Percentiles rank a stretch among this genome's conserved stretches.
phyloP scores from a whole-genome alignment of 2,888 invertebrate species.

The Epinotia demarniana region DNA sequence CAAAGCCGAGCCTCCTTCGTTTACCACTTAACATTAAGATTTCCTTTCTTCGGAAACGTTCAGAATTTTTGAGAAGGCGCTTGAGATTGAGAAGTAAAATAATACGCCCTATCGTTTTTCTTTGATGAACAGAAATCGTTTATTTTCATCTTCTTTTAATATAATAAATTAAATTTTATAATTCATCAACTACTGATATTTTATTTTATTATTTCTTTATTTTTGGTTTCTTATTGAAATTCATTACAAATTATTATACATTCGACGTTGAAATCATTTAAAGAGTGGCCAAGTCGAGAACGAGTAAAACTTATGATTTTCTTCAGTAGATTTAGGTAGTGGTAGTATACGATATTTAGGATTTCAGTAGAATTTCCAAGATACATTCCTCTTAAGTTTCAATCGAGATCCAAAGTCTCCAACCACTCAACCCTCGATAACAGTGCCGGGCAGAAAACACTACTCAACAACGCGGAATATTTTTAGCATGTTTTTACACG shows the following conservation, averaged over 20 bases:
- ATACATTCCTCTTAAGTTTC: background rate
- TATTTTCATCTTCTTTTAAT: background rate
- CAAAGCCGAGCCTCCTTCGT: conserved; percentile 15
- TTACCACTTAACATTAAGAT: conserved; percentile 17
- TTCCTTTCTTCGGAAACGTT: conserved; percentile 14
- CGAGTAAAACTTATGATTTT: background rate
- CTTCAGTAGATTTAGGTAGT: too few species aligned
- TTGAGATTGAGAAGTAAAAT: background rate
- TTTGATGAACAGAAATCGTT: background rate
- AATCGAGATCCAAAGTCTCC: background rate
- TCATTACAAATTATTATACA: too few species aligned
- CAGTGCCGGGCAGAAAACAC: background rate
- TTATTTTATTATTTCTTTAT: background rate
- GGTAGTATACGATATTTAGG: background rate
- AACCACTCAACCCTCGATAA: background rate
- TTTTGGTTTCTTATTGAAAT: background rate
- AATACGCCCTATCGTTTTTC: conserved; percentile 3
- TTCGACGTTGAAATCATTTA: too few species aligned
- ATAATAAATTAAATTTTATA: background rate
- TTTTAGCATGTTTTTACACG: background rate
- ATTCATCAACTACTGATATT: too few species aligned
- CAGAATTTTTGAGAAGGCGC: conserved; percentile 6
- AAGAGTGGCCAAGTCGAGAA: too few species aligned
- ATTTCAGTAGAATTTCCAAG: background rate
- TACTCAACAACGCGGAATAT: too few species aligned